phyloP scores from a whole-genome alignment of 2,888 invertebrate species.

The Philopedon plagiatum region DNA sequence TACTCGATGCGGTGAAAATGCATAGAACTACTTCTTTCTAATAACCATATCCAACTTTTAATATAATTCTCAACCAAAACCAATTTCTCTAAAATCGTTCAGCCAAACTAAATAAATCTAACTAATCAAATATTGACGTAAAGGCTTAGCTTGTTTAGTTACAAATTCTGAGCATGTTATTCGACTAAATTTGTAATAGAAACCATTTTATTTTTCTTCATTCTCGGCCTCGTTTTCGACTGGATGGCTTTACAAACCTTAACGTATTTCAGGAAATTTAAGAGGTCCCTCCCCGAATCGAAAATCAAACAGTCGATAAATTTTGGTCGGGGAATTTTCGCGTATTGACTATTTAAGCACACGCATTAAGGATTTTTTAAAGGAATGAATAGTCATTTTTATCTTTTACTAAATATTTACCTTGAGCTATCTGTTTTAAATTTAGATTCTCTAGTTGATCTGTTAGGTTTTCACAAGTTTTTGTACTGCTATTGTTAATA shows the following conservation, averaged over 20 bases:
- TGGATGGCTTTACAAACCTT: constrained; percentile 31
- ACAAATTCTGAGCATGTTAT: constrained; percentile 36
- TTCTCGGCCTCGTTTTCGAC: constrained; percentile 30
- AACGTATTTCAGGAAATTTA: constrained; percentile 30
- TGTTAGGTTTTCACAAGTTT: no score
- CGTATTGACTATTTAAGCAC: neutral
- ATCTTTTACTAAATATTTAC: no score
- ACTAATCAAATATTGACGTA: constrained; percentile 42
- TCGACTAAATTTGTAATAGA: constrained; percentile 41
- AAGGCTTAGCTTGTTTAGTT: constrained; percentile 29
- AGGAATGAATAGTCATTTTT: no score
- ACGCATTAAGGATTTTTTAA: no score
- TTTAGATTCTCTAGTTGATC: no score
- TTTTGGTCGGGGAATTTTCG: constrained; percentile 9
- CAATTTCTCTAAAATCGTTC: constrained; percentile 6
- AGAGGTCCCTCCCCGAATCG: constrained; percentile 9
- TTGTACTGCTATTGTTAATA: no score
- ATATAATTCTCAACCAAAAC: neutral
- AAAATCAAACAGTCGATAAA: constrained; percentile 22
- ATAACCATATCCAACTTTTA: constrained; percentile 3
- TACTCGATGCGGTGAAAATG: no score
- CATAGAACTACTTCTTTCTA: no score
- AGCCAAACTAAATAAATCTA: constrained; percentile 32
- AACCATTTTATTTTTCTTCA: constrained; percentile 39
- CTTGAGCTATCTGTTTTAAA: no score